A percentile compares a stretch with the other conserved stretches of the same genome.
Conservation (phyloP, 2,113 vertebrate genomes). For the Scomber scombrus region DNA sequence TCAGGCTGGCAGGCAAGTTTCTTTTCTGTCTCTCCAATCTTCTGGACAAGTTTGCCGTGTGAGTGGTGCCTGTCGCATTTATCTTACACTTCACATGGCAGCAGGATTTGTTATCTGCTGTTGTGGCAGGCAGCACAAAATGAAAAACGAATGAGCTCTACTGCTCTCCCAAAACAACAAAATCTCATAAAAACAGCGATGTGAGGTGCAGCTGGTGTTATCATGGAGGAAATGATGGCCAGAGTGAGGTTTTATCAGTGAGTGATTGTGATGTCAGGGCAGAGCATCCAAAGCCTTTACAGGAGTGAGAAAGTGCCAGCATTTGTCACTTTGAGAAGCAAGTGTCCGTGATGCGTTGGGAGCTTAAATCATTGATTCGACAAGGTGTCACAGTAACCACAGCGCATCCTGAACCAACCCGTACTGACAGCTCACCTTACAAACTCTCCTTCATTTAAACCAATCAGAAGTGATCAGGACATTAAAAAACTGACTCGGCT, state of each 20-base stretch:
- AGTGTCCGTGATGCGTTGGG: background rate
- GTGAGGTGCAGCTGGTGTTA: conserved; percentile 29
- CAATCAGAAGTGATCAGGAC: conserved; percentile 29
- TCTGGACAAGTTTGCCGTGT: conserved; percentile 46
- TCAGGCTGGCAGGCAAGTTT: conserved; percentile 57
- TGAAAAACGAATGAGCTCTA: conserved; percentile 43
- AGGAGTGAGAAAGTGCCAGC: conserved; percentile 5
- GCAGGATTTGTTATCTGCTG: conserved; percentile 59
- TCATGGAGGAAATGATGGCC: conserved; percentile 42
- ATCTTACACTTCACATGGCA: conserved; percentile 54
- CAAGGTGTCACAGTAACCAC: conserved; percentile 24
- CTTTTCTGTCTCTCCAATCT: conserved; percentile 29
- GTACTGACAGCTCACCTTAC: conserved; percentile 12
- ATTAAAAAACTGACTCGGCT: background rate
- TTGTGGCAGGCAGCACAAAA: conserved; percentile 15
- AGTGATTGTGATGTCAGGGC: conserved; percentile 45
- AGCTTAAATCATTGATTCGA: conserved; percentile 50
- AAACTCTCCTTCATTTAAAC: conserved; percentile 25
- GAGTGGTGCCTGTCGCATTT: conserved; percentile 27
- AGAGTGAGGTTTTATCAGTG: conserved; percentile 37
- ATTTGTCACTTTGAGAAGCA: conserved; percentile 33
- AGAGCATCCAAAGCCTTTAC: conserved; percentile 23
- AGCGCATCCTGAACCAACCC: background rate
- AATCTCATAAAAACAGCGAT: conserved; percentile 39
- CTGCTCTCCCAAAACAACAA: conserved; percentile 41